Evolutionary conservation across 2,797 vertebrate species (phyloP).

Genomic region (Gymnodraco acuticeps): DNA sequence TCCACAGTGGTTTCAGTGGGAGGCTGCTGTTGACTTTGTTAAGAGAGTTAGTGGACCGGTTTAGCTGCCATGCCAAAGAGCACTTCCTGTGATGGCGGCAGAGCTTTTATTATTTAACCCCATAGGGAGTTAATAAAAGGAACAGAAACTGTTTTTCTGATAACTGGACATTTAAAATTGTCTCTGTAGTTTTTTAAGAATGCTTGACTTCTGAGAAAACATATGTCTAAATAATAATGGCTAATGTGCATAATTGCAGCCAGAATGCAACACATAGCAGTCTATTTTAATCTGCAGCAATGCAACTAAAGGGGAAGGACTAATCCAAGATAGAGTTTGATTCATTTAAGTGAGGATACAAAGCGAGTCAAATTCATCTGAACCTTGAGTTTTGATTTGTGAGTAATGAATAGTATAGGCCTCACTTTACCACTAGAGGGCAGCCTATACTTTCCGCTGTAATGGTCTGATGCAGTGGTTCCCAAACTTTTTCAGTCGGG

Average conservation of each 20-base stretch:
- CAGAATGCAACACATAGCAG: not conserved
- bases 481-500: too few relatives aligned
- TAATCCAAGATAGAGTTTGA: not conserved
- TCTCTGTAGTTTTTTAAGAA: not conserved
- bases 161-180: not conserved
- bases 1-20: constrained; percentile 36
- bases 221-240: not conserved
- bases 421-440: constrained; percentile 70
- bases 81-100: not conserved
- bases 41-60: not conserved
- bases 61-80: not conserved
- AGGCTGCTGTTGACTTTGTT: constrained; percentile 32
- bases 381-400: not conserved
- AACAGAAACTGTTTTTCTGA: not conserved
- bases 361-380: constrained; percentile 4
- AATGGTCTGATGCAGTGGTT: not conserved
- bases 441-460: constrained; percentile 21
- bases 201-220: not conserved
- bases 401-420: not conserved
- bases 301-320: not conserved
- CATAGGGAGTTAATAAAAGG: not conserved
- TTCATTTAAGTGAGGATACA: not conserved
- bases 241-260: not conserved
- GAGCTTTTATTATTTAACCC: not conserved
- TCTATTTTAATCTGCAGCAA: not conserved